phyloP scores from a whole-genome alignment of 2,888 invertebrate genomes.

The Melieria picta region DNA sequence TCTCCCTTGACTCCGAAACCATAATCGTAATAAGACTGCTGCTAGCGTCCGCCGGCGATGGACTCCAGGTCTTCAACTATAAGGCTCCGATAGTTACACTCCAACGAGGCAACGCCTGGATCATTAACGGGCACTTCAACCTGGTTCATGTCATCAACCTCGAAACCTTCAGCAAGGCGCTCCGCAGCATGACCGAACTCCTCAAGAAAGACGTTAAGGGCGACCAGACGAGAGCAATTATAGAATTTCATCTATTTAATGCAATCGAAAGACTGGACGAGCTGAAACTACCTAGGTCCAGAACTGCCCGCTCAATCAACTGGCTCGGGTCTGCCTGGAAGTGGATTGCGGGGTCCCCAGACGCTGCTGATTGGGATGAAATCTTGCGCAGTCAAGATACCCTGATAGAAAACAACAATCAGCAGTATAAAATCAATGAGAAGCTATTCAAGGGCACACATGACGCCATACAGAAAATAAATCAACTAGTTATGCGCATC shows the following conservation, averaged over 20 bases:
- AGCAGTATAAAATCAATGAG: slow-evolving; percentile 1
- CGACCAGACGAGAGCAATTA: no score
- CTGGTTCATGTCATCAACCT: slow-evolving; percentile 28
- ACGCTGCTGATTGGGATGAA: no score
- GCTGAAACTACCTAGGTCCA: no score
- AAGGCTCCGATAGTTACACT: slow-evolving; percentile 25
- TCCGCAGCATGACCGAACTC: background rate
- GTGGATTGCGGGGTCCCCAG: no score
- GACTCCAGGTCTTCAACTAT: slow-evolving; percentile 26
- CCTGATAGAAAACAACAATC: slow-evolving; percentile 2
- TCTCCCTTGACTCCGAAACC: no score
- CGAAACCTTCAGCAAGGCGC: slow-evolving; percentile 13
- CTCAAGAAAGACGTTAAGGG: no score
- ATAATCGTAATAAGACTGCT: no score
- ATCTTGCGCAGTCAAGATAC: background rate
- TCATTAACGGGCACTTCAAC: background rate
- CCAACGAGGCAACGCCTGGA: slow-evolving; percentile 23
- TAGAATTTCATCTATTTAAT: no score
- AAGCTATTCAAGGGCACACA: background rate
- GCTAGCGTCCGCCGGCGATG: background rate
- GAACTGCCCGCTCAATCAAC: no score
- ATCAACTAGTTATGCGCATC: background rate
- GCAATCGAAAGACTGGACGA: no score
- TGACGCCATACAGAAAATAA: background rate
- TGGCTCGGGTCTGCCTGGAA: no score